Evolutionary conservation across 2,113 vertebrate species (phyloP), one percentile per base, ranked within the genome.

Genomic region (Microcebus jonahi): DNA sequence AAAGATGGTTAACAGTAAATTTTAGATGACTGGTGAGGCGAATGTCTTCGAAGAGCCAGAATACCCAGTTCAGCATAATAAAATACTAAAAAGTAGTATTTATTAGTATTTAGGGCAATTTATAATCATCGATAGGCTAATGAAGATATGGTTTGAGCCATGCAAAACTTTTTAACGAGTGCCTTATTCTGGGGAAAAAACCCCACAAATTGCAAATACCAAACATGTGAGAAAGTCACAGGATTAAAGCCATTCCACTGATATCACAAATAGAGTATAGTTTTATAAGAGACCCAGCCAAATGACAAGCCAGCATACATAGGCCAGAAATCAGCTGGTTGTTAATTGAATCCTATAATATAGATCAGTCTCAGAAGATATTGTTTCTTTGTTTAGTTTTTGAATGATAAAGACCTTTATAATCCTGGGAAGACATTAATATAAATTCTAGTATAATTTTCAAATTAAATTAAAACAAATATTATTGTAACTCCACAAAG

Each of bases 391-490:
- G 9, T 13, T 18, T 55, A 15, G 53, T 55, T 61, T 68, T 36
- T 13, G 13, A 91, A 57, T 48, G 65, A 5, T 18, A 29, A 87
- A 71, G 8, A 83, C 8, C 18, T 13, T 67, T 83, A 15, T 20
- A 71, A 73, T 79, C 87, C 42, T 82, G 39, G 48, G 25, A 84
- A 45, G 13, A 23, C 29, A 18, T 61, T n/a, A 63, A 27, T 61
- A 68, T 75, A 83, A 88, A 80, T 71, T 70, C 50, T 42, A 31
- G 13, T 65, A 65, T 29, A 36, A 75, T 61, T 53, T 73, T 53
- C 48, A 53, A 90, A 59, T 87, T 70, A 95, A 77, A 81, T 53
- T 48, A 91, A 91, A 86, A 85, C 50, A 85, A 34, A 9, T 57
- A 59, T 25, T 9, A 7, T 57, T 90, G 11, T 80, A 88, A 80